Percentiles rank a stretch among this genome's conserved stretches.
Conservation (phyloP, 2,113 vertebrate genomes). For the Forbesichthys agassizii region DNA sequence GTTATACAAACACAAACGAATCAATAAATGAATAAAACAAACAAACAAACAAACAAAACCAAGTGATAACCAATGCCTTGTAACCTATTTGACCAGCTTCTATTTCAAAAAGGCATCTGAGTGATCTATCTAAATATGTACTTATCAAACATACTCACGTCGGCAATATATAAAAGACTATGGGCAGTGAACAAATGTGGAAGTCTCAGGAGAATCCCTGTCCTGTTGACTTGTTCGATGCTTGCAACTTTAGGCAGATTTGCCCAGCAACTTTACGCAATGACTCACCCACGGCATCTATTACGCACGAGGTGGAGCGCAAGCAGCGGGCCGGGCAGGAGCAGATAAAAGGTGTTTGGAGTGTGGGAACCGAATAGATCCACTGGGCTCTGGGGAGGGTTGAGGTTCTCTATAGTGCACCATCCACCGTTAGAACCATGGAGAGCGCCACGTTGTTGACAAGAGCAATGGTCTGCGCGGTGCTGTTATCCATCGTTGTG, state of each 20-base stretch:
- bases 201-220: background rate
- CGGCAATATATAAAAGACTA: too few species aligned
- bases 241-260: constrained; percentile 32
- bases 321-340: constrained; percentile 47
- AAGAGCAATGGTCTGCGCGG: constrained; percentile 63
- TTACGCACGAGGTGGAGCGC: constrained; percentile 79
- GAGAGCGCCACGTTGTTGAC: constrained; percentile 71
- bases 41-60: too few species aligned
- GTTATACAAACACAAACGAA: too few species aligned
- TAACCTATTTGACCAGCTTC: too few species aligned
- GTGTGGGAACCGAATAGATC: constrained; percentile 34
- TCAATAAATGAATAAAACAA: too few species aligned
- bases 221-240: background rate
- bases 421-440: constrained; percentile 65
- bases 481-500: constrained; percentile 62
- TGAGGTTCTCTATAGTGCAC: constrained; percentile 11
- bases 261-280: constrained; percentile 70
- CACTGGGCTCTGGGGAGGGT: constrained; percentile 12
- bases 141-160: too few species aligned
- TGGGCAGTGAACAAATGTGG: background rate
- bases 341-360: constrained; percentile 71
- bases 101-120: too few species aligned
- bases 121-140: too few species aligned
- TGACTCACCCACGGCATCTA: constrained; percentile 73
- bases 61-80: too few species aligned